phyloP scores from a whole-genome alignment of 2,888 invertebrate species.

The Eupithecia exiguata region DNA sequence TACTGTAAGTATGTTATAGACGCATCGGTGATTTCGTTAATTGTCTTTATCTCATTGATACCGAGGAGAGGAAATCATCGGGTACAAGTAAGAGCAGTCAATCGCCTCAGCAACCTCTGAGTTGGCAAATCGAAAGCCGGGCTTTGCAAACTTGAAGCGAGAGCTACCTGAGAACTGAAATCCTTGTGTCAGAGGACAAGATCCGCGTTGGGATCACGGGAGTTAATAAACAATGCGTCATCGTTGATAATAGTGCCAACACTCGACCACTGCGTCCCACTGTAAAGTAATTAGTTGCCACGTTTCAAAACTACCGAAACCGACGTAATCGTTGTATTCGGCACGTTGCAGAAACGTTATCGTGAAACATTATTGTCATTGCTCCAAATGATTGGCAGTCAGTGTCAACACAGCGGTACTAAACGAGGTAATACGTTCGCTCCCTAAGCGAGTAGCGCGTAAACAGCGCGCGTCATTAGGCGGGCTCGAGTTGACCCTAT shows the following conservation, averaged over 20 bases:
- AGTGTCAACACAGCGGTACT: neutral
- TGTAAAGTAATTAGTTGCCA: neutral
- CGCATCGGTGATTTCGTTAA: neutral
- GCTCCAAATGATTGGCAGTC: neutral
- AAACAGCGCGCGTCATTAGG: neutral
- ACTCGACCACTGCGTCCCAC: too few relatives aligned
- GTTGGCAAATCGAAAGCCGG: too few relatives aligned
- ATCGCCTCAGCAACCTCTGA: too few relatives aligned
- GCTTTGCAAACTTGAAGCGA: too few relatives aligned
- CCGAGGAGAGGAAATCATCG: too few relatives aligned
- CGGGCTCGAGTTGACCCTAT: neutral
- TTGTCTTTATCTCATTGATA: too few relatives aligned
- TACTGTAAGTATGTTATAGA: neutral
- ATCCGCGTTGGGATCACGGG: too few relatives aligned
- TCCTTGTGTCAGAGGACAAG: too few relatives aligned
- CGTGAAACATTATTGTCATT: slow-evolving; percentile 2
- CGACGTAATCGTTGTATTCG: neutral
- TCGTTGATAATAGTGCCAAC: too few relatives aligned
- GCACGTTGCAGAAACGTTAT: neutral
- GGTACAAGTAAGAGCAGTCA: too few relatives aligned
- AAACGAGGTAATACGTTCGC: neutral
- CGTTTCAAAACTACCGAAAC: neutral
- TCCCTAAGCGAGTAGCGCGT: neutral
- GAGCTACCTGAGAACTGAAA: too few relatives aligned
- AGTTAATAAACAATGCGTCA: too few relatives aligned